phyloP scores from a whole-genome alignment of 2,797 vertebrate genomes.

The Allobates femoralis region DNA sequence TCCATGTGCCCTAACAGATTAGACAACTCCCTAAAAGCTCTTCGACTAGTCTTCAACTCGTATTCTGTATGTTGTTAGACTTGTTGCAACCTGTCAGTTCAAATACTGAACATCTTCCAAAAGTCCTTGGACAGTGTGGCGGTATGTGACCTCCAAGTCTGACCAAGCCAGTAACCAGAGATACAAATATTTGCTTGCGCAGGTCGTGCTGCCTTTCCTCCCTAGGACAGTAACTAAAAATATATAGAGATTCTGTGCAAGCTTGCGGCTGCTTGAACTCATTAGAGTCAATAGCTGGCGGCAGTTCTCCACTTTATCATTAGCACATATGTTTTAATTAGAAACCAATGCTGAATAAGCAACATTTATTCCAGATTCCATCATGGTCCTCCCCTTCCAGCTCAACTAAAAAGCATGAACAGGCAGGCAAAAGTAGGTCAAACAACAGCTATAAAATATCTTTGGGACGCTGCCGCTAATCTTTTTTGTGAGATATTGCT shows the following conservation, averaged over 20 bases:
- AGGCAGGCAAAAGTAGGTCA: slow-evolving; percentile 26
- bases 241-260: slow-evolving; percentile 27
- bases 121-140: background rate
- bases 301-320: slow-evolving; percentile 40
- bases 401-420: background rate
- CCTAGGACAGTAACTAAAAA: slow-evolving; percentile 23
- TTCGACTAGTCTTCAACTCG: background rate
- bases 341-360: slow-evolving; percentile 49
- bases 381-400: slow-evolving; percentile 21
- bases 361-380: slow-evolving; percentile 7
- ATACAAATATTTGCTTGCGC: background rate
- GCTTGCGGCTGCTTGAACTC: slow-evolving; percentile 46
- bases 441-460: background rate
- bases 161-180: slow-evolving; percentile 15
- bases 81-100: background rate
- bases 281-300: slow-evolving; percentile 44
- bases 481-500: background rate
- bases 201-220: background rate
- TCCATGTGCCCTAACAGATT: too few species aligned
- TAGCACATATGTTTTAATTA: slow-evolving; percentile 54
- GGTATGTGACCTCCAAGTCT: background rate
- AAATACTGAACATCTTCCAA: background rate
- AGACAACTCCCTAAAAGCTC: too few species aligned
- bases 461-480: background rate
- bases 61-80: background rate